These are phyloP conservation scores for Nasonovia ribisnigri DNA, from an alignment of 2,888 invertebrate species.

Conservation along the genomic window DNA sequence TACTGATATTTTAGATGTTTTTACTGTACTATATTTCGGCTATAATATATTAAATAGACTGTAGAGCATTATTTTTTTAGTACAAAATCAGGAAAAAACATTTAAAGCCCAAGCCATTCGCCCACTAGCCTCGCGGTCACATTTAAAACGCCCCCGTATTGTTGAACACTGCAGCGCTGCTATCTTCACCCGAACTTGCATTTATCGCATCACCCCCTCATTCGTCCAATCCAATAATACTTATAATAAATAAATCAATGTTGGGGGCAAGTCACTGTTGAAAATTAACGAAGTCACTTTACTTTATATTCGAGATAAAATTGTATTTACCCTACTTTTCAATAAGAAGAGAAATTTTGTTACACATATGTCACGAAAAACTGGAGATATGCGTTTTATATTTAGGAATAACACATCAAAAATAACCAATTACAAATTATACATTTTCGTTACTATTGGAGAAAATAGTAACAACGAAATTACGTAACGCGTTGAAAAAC, in stretches of 20 bases:
- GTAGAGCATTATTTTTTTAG: neutral
- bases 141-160: neutral
- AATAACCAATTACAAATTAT: neutral
- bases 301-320: neutral
- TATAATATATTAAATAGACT: neutral
- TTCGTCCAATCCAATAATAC: neutral
- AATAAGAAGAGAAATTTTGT: neutral
- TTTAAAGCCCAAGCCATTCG: neutral
- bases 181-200: neutral
- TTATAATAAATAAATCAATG: neutral
- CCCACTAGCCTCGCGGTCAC: neutral
- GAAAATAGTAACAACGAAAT: neutral
- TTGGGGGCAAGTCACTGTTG: neutral
- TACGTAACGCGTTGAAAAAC: too few relatives aligned
- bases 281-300: neutral
- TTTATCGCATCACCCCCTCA: neutral
- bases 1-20: neutral
- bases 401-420: neutral
- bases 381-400: neutral
- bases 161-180: neutral
- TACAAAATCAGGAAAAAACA: neutral
- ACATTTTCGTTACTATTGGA: neutral
- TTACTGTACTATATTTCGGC: neutral
- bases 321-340: neutral
- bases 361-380: neutral